phyloP scores from a whole-genome alignment of 1,140 invertebrate species.

The Protaetia brevitarsis region DNA sequence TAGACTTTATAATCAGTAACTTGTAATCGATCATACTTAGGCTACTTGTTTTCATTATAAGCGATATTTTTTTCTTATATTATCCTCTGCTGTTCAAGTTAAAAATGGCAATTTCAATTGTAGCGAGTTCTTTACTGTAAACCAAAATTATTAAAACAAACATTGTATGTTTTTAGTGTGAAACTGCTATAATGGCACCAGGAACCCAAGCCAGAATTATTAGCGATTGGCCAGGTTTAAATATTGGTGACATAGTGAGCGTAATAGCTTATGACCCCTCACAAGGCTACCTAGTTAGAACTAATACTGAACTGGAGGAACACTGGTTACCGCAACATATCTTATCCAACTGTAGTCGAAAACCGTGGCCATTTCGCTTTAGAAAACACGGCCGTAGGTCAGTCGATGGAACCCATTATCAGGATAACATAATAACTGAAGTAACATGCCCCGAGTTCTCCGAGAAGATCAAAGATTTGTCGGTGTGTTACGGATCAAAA shows the following conservation, averaged over 20 bases:
- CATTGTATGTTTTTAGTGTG: constrained; percentile 32
- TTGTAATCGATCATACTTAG: too few relatives aligned
- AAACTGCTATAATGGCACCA: constrained; percentile 51
- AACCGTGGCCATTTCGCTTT: constrained; percentile 63
- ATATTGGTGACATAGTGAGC: constrained; percentile 54
- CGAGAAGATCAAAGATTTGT: constrained; percentile 41
- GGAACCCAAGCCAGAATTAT: constrained; percentile 54
- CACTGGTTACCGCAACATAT: constrained; percentile 65
- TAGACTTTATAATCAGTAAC: too few relatives aligned
- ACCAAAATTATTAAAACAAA: neutral
- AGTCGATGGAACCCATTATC: constrained; percentile 46
- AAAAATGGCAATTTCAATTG: too few relatives aligned
- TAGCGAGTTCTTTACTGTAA: too few relatives aligned
- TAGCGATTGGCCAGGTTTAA: constrained; percentile 53
- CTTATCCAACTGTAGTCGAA: constrained; percentile 53
- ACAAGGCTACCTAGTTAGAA: constrained; percentile 50
- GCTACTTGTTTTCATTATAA: too few relatives aligned
- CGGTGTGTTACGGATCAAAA: constrained; percentile 37
- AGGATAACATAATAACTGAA: constrained; percentile 35
- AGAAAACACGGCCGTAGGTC: constrained; percentile 50
- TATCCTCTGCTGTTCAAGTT: too few relatives aligned
- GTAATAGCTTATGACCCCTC: constrained; percentile 50
- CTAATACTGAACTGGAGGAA: constrained; percentile 50
- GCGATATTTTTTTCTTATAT: too few relatives aligned
- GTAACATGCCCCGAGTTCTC: constrained; percentile 41